Conservation (phyloP, 92 coral and sea anemone species). For the Epizoanthus ramosus region DNA sequence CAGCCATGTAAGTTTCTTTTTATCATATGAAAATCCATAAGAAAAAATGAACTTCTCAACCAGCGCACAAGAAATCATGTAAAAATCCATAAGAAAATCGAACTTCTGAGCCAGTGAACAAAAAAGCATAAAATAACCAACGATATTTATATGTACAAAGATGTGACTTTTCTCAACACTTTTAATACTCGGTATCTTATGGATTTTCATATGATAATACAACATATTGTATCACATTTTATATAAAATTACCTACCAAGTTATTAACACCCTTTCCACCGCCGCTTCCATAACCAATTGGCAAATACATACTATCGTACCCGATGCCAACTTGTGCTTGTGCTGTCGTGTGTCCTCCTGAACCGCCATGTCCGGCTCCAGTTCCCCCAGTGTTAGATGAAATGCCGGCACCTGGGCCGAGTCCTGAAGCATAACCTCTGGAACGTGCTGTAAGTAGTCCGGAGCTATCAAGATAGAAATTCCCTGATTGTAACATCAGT, state of each 20-base stretch:
- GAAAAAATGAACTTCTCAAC: too few relatives aligned
- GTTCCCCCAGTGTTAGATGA: constrained; percentile 58
- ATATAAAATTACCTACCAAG: constrained; percentile 40
- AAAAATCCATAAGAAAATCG: too few relatives aligned
- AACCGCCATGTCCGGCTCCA: constrained; percentile 81
- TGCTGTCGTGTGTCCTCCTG: constrained; percentile 60
- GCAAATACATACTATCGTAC: constrained; percentile 58
- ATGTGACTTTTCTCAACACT: too few relatives aligned
- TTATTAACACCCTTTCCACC: constrained; percentile 66
- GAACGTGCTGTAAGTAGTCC: constrained; percentile 68
- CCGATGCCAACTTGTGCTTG: constrained; percentile 58
- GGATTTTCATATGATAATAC: too few relatives aligned
- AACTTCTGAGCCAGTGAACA: too few relatives aligned
- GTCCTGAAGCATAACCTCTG: constrained; percentile 54
- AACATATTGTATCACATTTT: not conserved
- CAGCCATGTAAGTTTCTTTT: too few relatives aligned
- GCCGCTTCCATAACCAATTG: constrained; percentile 65
- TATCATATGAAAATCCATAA: too few relatives aligned
- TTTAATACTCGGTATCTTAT: too few relatives aligned
- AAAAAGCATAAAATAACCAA: too few relatives aligned
- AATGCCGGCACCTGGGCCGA: constrained; percentile 59
- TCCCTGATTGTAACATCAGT: constrained; percentile 49
- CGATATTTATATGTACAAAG: too few relatives aligned
- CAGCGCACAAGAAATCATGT: too few relatives aligned
- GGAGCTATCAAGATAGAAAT: constrained; percentile 60